These are phyloP conservation scores for Drosophila ananassae DNA, from an alignment of 1,140 invertebrate genomes.

Conservation along the genomic window DNA sequence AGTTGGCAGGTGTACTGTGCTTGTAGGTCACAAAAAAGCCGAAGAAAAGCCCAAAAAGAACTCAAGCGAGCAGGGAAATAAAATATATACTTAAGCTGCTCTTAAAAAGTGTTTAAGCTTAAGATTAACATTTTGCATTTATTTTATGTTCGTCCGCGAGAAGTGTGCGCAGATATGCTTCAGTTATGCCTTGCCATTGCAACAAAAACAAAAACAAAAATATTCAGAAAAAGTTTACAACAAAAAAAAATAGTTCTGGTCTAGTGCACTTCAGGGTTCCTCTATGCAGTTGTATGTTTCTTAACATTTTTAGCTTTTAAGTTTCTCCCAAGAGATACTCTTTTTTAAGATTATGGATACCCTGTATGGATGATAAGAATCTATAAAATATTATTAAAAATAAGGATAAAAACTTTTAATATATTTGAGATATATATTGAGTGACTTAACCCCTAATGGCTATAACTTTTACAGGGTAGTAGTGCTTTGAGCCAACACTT, in stretches of 20 bases:
- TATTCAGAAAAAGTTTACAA: constrained; percentile 4
- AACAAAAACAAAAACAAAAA: constrained; percentile 22
- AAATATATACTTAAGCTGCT: constrained; percentile 36
- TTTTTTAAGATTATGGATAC: background rate
- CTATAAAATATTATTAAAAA: too few relatives aligned
- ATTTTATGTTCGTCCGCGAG: constrained; percentile 23
- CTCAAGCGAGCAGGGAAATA: constrained; percentile 32
- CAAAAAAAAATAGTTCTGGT: constrained; percentile 58
- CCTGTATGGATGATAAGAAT: background rate
- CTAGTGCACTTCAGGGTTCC: constrained; percentile 68
- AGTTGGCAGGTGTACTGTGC: constrained; percentile 13
- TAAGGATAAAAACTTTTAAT: too few relatives aligned
- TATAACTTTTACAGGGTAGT: background rate
- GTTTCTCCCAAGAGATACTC: background rate
- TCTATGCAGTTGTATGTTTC: constrained; percentile 48
- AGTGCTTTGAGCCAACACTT: background rate
- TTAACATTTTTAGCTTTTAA: constrained; percentile 8
- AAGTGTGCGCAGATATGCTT: constrained; percentile 45
- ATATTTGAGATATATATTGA: too few relatives aligned
- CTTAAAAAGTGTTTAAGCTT: constrained; percentile 24
- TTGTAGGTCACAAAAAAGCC: constrained; percentile 44
- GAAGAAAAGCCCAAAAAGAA: constrained; percentile 16
- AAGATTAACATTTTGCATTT: constrained; percentile 41
- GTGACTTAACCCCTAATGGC: too few relatives aligned
- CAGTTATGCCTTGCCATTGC: constrained; percentile 45